Conservation (phyloP, 2,113 vertebrate genomes). For the Leucopsar rothschildi region DNA sequence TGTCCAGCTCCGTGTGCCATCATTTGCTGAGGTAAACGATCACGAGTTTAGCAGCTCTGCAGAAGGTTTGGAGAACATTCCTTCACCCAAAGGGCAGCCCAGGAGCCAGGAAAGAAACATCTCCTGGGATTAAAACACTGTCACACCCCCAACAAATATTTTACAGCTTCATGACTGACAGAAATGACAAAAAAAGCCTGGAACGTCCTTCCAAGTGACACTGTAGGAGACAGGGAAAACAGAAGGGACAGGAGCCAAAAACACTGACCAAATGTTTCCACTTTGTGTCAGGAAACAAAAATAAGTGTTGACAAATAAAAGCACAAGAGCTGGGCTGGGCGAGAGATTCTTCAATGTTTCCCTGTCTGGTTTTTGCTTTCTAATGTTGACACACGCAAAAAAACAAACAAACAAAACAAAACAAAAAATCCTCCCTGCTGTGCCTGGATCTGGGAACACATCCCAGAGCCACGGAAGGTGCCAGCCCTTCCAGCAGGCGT, state of each 20-base stretch:
- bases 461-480: constrained; percentile 9
- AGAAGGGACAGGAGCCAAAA: not conserved
- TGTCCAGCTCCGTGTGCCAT: not conserved
- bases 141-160: not conserved
- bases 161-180: not conserved
- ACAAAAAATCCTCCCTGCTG: not conserved
- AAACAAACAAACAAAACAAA: not conserved
- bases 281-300: constrained; percentile 1
- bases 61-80: not conserved
- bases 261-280: constrained; percentile 9
- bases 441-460: constrained; percentile 27
- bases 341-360: not conserved
- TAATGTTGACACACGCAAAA: not conserved
- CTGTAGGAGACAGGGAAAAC: not conserved
- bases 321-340: not conserved
- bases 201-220: not conserved
- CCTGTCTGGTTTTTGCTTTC: constrained; percentile 3
- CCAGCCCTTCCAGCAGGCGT: not conserved
- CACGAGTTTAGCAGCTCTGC: not conserved
- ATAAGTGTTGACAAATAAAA: not conserved
- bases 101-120: not conserved
- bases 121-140: not conserved
- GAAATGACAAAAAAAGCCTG: not conserved
- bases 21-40: not conserved
- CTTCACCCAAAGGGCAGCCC: not conserved